A percentile compares a stretch with the other conserved stretches of the same genome.
phyloP scores from a whole-genome alignment of 2,888 invertebrate species.

The Troides aeacus region DNA sequence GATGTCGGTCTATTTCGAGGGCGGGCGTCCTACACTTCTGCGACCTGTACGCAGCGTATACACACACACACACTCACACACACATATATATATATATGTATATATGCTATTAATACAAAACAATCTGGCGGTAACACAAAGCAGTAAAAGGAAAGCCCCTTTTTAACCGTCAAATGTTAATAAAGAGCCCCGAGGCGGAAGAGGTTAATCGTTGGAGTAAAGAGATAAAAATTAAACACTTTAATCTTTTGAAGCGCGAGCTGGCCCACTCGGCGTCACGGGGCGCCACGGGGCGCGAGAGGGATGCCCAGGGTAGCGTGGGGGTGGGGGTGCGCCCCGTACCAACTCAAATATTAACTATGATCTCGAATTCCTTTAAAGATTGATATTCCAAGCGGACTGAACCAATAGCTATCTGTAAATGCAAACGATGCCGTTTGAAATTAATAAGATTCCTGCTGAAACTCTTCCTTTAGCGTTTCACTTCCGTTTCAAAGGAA shows the following conservation, averaged over 20 bases:
- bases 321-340: background rate
- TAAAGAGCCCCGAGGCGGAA: slow-evolving; percentile 34
- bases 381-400: slow-evolving; percentile 23
- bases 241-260: slow-evolving; percentile 38
- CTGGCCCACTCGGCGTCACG: slow-evolving; percentile 9
- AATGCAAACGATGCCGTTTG: background rate
- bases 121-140: too few relatives aligned
- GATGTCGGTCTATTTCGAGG: too few relatives aligned
- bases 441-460: background rate
- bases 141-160: slow-evolving; percentile 27
- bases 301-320: too few relatives aligned
- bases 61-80: too few relatives aligned
- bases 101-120: too few relatives aligned
- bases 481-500: too few relatives aligned
- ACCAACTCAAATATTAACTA: slow-evolving; percentile 29
- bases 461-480: background rate
- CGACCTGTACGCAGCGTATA: too few relatives aligned
- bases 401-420: slow-evolving; percentile 14
- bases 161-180: slow-evolving; percentile 34
- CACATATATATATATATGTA: too few relatives aligned
- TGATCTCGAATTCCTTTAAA: slow-evolving; percentile 27
- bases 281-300: background rate
- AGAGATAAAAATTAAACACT: slow-evolving; percentile 47
- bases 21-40: too few relatives aligned
- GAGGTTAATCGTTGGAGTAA: slow-evolving; percentile 47